Conservation (phyloP, 2,113 vertebrate genomes). For the Desmodus rotundus region DNA sequence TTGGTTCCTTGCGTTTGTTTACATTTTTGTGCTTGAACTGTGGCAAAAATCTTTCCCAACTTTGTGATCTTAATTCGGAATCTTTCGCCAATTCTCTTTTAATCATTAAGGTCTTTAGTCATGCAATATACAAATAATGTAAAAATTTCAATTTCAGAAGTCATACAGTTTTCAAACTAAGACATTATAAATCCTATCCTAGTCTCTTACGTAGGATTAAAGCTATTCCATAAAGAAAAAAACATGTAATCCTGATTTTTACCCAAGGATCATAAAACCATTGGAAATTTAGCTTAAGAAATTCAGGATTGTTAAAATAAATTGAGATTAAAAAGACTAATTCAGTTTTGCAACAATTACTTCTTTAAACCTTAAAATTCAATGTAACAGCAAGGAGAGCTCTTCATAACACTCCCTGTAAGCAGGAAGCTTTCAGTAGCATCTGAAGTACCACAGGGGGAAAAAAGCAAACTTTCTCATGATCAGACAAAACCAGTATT, state of each 20-base stretch:
- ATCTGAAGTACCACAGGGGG: neutral
- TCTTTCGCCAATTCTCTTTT: conserved; percentile 95
- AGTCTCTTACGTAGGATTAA: neutral
- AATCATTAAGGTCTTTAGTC: conserved; percentile 95
- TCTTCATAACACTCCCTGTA: neutral
- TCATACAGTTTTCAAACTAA: neutral
- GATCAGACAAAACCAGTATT: neutral
- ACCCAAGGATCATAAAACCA: neutral
- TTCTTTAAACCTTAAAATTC: conserved; percentile 21
- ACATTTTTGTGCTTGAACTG: conserved; percentile 94
- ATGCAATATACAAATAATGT: conserved; percentile 45
- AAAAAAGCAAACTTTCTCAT: neutral
- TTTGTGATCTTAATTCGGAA: conserved; percentile 89
- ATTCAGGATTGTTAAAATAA: neutral
- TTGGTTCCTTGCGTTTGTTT: conserved; percentile 92
- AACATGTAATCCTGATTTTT: neutral
- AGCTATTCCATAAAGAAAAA: neutral
- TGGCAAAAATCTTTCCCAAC: conserved; percentile 96
- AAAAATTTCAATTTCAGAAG: conserved; percentile 49
- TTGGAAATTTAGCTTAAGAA: conserved; percentile 27
- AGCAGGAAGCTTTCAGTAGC: conserved; percentile 2
- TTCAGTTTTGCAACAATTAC: neutral
- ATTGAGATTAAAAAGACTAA: conserved; percentile 2
- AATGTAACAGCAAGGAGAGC: neutral
- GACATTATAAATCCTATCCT: neutral